Evolutionary conservation across 1,140 invertebrate species (phyloP).

Genomic region (Phthorimaea operculella): DNA sequence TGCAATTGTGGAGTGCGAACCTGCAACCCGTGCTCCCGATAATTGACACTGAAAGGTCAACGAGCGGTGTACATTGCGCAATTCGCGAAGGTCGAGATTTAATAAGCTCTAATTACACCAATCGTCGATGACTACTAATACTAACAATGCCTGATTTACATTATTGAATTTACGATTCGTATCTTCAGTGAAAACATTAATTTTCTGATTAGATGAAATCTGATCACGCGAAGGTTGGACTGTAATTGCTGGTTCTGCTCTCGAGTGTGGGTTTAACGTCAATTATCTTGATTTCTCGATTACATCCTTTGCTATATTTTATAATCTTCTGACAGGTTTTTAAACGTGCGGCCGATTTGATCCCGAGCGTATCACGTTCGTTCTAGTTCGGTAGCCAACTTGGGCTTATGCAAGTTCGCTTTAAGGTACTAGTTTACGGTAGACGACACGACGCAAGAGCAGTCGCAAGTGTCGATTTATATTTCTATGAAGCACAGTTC

Average conservation of each 20-base stretch:
- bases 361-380: too few species aligned
- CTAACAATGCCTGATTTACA: background rate
- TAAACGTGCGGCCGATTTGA: too few species aligned
- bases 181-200: background rate
- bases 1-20: background rate
- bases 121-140: background rate
- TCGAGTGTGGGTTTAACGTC: background rate
- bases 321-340: too few species aligned
- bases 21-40: background rate
- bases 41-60: slow-evolving; percentile 2
- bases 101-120: background rate
- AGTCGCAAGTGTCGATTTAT: too few species aligned
- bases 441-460: too few species aligned
- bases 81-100: background rate
- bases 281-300: background rate
- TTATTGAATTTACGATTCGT: background rate
- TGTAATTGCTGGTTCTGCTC: background rate
- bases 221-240: slow-evolving; percentile 1
- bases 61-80: background rate
- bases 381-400: too few species aligned
- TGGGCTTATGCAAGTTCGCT: too few species aligned
- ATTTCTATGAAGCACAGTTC: too few species aligned
- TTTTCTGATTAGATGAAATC: slow-evolving; percentile 2
- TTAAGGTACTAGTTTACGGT: too few species aligned
- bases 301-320: background rate